Evolutionary conservation across 2,113 vertebrate species (phyloP), one percentile per base, ranked within the genome.

Genomic region (Seriola quinqueradiata): DNA sequence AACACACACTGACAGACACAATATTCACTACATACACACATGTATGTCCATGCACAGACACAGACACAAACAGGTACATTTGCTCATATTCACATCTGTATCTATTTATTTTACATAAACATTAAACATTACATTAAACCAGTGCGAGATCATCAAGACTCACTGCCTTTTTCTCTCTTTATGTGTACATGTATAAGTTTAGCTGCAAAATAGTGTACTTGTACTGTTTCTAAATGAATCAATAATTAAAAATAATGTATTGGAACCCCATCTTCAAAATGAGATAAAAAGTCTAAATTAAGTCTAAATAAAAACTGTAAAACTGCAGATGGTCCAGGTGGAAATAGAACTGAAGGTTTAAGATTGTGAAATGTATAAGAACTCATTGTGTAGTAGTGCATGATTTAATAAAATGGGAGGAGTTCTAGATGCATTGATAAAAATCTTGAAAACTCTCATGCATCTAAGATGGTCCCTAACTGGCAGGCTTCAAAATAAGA

Each of bases 41-140:
- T 17, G 42, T 16, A 21, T 23, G 79, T 52, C 64, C n/a, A 36
- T 25, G 66, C 21, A 28, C 34, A 21, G 40, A 81, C 63, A 81
- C 61, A 65, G 21, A 58, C 23, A 70, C 16, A 79, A 34, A 61
- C 19, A 70, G 14, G 14, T 16, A 16, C 3, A 48, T 48, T 48
- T 32, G 10, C n/a, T 65, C 21, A 64, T 42, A 6, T 44, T 44
- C 11, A 44, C 42, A 12, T 44, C 11, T 36, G 34, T 5, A 36
- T 36, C 34, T 36, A 36, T 36, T 36, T 36, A 36, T 36, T 28
- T 28, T 28, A 28, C 28, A 28, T 28, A 28, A 2, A 28, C 28
- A 28, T 28, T 25, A 25, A 25, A 25, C 25, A 25, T 25, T 25
- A 25, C 4, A 42, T 9, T 42, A 2, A 42, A 42, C 40, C 40